Conservation (phyloP, 2,797 vertebrate species). For the Catostomus latipinnis region DNA sequence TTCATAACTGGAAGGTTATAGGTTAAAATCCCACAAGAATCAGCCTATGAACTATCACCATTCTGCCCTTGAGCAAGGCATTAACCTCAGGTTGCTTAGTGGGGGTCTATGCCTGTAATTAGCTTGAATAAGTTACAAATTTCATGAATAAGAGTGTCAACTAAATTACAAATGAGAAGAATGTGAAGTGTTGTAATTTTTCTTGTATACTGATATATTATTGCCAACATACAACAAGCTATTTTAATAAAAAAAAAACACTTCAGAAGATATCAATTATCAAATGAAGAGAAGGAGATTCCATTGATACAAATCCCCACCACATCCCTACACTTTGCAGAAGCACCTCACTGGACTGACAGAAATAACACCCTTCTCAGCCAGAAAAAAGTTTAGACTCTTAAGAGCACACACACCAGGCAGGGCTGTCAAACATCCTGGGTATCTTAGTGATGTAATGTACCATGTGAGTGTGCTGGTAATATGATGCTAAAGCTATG, state of each 20-base stretch:
- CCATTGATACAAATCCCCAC: conserved; percentile 11
- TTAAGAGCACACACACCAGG: conserved; percentile 44
- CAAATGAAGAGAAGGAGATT: conserved; percentile 3
- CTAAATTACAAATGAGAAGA: too few species aligned
- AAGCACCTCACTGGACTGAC: conserved; percentile 51
- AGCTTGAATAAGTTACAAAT: too few species aligned
- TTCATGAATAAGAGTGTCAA: too few species aligned
- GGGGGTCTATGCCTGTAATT: too few species aligned
- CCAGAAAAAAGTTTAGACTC: conserved; percentile 56
- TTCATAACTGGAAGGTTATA: too few species aligned
- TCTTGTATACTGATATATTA: background rate
- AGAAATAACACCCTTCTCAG: conserved; percentile 55
- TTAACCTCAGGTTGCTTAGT: too few species aligned
- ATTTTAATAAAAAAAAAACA: background rate
- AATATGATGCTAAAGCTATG: conserved; percentile 51
- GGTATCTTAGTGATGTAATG: conserved; percentile 62
- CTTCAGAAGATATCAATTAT: background rate
- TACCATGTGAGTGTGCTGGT: conserved; percentile 41
- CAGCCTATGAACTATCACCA: too few species aligned
- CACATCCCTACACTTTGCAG: conserved; percentile 44
- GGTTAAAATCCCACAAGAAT: too few species aligned
- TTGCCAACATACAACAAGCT: too few species aligned
- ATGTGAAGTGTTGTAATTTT: background rate
- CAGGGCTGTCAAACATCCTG: conserved; percentile 41
- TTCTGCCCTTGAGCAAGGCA: too few species aligned